These are phyloP conservation scores for Scortum barcoo DNA, from an alignment of 2,113 vertebrate genomes.

Conservation along the genomic window DNA sequence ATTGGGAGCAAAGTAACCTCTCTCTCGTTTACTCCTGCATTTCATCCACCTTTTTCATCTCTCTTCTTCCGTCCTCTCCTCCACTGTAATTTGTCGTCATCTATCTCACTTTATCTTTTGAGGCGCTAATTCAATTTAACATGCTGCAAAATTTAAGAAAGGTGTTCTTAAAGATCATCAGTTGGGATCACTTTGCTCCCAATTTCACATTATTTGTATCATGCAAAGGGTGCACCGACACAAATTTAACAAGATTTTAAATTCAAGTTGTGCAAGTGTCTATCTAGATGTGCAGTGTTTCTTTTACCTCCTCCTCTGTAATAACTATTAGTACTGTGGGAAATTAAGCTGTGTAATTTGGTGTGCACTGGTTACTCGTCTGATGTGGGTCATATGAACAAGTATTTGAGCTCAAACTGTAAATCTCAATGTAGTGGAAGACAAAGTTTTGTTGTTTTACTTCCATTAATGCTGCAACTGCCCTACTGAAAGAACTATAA, in stretches of 20 bases:
- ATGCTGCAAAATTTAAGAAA: background rate
- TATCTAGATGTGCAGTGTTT: background rate
- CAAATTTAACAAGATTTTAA: background rate
- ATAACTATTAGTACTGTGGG: no score
- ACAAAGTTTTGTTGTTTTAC: background rate
- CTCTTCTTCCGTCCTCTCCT: slow-evolving; percentile 27
- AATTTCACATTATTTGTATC: slow-evolving; percentile 7
- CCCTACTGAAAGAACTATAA: background rate
- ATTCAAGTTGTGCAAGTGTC: background rate
- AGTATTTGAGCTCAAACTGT: background rate
- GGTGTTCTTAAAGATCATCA: slow-evolving; percentile 36
- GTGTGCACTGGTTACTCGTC: background rate
- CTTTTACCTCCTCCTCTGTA: no score
- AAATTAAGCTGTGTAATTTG: background rate
- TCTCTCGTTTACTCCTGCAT: slow-evolving; percentile 28
- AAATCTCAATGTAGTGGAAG: background rate
- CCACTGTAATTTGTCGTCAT: slow-evolving; percentile 47
- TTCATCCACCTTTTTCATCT: slow-evolving; percentile 46
- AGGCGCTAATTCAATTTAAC: slow-evolving; percentile 51
- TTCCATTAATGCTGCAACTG: background rate
- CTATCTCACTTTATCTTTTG: slow-evolving; percentile 12
- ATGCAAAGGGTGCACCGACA: background rate
- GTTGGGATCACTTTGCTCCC: no score
- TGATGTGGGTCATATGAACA: background rate
- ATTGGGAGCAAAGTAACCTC: slow-evolving; percentile 53